Evolutionary conservation across 2,113 vertebrate species (phyloP).

Genomic region (Plecturocebus donacophilus): DNA sequence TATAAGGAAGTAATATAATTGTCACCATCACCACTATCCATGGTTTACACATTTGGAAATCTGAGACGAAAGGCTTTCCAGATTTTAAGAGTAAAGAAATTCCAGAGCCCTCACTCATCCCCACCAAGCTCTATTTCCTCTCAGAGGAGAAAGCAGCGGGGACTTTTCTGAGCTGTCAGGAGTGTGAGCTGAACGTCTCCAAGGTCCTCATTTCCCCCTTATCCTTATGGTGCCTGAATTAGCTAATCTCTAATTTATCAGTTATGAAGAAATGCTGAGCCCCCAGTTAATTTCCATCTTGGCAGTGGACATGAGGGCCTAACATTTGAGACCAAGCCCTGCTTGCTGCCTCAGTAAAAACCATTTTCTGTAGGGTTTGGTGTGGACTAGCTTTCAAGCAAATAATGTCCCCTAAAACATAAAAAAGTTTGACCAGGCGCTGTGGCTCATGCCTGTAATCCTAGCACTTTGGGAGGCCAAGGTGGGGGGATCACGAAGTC

Average conservation of each 20-base stretch:
- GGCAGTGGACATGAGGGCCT: fast-evolving
- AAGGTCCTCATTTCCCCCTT: neutral
- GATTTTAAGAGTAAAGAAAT: neutral
- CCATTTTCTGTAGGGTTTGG: neutral
- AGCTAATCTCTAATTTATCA: neutral
- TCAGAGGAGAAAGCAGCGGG: neutral
- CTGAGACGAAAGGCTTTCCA: neutral
- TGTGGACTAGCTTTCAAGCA: neutral
- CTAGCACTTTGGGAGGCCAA: too few relatives aligned
- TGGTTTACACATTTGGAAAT: neutral
- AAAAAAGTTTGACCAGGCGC: too few relatives aligned
- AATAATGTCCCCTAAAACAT: neutral
- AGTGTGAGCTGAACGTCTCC: neutral
- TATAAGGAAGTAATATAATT: neutral
- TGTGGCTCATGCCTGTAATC: too few relatives aligned
- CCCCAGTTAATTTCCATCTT: fast-evolving
- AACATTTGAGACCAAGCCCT: neutral
- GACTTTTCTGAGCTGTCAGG: neutral
- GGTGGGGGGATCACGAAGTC: too few relatives aligned
- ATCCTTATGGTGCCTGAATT: neutral
- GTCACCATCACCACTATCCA: too few relatives aligned
- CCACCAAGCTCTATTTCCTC: neutral
- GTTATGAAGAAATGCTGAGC: fast-evolving
- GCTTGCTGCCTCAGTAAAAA: neutral
- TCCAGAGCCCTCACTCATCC: neutral